Evolutionary conservation across 2,113 vertebrate genomes (phyloP).

Genomic region (Percina caprodes): DNA sequence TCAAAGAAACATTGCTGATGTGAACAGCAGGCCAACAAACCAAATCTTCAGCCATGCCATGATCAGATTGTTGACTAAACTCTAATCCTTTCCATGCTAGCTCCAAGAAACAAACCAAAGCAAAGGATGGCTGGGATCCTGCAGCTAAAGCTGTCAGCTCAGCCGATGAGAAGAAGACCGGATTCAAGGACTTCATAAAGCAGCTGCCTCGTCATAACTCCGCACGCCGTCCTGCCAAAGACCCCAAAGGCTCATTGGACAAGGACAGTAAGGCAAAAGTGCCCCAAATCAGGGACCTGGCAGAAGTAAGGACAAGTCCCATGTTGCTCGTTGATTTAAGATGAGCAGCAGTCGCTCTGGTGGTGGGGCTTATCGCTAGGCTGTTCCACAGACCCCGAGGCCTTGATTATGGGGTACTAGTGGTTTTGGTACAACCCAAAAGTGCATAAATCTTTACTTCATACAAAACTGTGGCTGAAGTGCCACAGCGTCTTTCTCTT

Average conservation of each 20-base stretch:
- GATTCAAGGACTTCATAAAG: slow-evolving; percentile 76
- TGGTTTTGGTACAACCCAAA: too few species aligned
- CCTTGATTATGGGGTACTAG: too few species aligned
- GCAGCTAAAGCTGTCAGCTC: slow-evolving; percentile 66
- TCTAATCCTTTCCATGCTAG: not conserved
- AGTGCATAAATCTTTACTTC: too few species aligned
- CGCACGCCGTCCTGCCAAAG: slow-evolving; percentile 16
- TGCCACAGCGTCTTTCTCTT: too few species aligned
- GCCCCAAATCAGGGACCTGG: slow-evolving; percentile 4
- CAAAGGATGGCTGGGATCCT: slow-evolving; percentile 58
- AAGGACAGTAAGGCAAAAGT: slow-evolving; percentile 9
- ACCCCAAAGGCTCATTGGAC: slow-evolving; percentile 47
- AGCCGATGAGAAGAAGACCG: slow-evolving; percentile 77
- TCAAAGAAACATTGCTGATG: too few species aligned
- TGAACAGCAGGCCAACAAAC: too few species aligned
- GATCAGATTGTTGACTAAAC: not conserved
- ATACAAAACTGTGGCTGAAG: too few species aligned
- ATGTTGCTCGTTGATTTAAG: not conserved
- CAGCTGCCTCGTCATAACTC: slow-evolving; percentile 59
- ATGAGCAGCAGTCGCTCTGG: not conserved
- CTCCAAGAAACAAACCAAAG: slow-evolving; percentile 36
- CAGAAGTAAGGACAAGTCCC: slow-evolving; percentile 40
- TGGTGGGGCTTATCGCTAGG: not conserved
- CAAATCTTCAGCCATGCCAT: too few species aligned
- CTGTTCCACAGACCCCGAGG: too few species aligned